Base-by-base conservation (phyloP, 2,113 vertebrate species). In the Corythoichthys haematopterus region DNA sequence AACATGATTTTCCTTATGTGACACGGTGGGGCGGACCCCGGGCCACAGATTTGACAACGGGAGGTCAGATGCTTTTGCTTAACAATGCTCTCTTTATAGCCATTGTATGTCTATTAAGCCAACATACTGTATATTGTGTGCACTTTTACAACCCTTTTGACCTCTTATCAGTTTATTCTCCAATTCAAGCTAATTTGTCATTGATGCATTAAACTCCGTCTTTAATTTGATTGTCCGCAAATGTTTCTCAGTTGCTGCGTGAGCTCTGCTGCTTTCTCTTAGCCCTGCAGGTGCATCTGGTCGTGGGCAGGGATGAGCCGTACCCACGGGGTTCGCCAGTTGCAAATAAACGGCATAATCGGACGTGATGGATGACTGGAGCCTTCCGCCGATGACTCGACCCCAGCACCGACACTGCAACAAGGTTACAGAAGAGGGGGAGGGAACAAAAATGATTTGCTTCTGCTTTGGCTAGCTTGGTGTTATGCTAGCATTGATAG, bases 161-260 rank as follows among this genome's bases (percentile, higher is more conserved):
- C 77, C 82, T 81, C 61, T 28, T 79, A 83, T 84, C 77, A 70
- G 71, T 81, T 72, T 79, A 40, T 80, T 74, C 78, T 81, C 87
- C 82, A 88, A 91, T 83, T 64, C 71, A 85, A 89, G 68, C 84
- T 88, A 90, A 85, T 88, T 85, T 89, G 90, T 90, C 89, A 90
- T 85, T 90, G 90, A 90, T 90, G 83, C 78, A 90, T 88, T 52
- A 84, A 87, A 75, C 75, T 72, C 66, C 73, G 8, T 53, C 84
- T 80, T 62, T 90, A 85, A 91, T 90, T 79, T 78, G 86, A 90
- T 91, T 90, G 85, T 77, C 74, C 69, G 68, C 82, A 82, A 79
- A 85, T 78, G 77, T 66, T 80, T 43, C 57, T 68, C 67, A 55
- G 78, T 61, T 80, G 76, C 72, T 70, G 78, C 5, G 75, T 72